These are phyloP conservation scores for Trichogramma dendrolimi DNA, from an alignment of 2,888 invertebrate species.

Conservation along the genomic window DNA sequence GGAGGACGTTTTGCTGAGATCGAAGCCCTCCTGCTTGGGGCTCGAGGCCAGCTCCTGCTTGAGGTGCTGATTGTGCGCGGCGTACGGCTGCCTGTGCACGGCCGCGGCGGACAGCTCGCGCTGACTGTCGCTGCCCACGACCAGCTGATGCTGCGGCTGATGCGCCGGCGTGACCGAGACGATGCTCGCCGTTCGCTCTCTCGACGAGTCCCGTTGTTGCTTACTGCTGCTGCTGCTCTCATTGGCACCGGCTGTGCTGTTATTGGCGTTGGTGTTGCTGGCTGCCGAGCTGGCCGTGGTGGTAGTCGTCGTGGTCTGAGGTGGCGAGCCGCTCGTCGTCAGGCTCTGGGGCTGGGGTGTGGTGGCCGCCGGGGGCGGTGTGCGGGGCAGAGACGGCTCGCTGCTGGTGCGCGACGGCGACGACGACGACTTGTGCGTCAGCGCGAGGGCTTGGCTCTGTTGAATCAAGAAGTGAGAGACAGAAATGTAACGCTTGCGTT, in stretches of 20 bases:
- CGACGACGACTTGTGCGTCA: slow-evolving; percentile 59
- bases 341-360: slow-evolving; percentile 25
- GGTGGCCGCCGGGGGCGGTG: slow-evolving; percentile 45
- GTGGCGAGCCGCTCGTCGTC: background rate
- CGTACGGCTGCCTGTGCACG: slow-evolving; percentile 37
- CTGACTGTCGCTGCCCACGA: slow-evolving; percentile 38
- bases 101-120: slow-evolving; percentile 23
- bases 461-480: slow-evolving; percentile 35
- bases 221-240: background rate
- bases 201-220: slow-evolving; percentile 35
- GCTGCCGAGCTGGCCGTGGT: background rate
- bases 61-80: slow-evolving; percentile 47
- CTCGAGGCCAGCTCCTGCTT: slow-evolving; percentile 46
- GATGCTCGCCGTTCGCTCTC: slow-evolving; percentile 30
- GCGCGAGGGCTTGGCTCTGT: slow-evolving; percentile 65
- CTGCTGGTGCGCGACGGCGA: slow-evolving; percentile 51
- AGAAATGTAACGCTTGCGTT: slow-evolving; percentile 18
- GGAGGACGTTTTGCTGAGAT: slow-evolving; percentile 60
- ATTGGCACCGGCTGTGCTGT: no score
- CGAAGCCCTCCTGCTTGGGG: slow-evolving; percentile 64
- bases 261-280: no score
- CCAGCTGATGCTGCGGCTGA: slow-evolving; percentile 37
- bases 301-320: background rate
- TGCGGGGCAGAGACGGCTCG: slow-evolving; percentile 47
- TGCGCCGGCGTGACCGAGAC: slow-evolving; percentile 39